Evolutionary conservation across 2,113 vertebrate genomes (phyloP), one percentile per base, ranked within the genome.

Genomic region (Rhea americana): DNA sequence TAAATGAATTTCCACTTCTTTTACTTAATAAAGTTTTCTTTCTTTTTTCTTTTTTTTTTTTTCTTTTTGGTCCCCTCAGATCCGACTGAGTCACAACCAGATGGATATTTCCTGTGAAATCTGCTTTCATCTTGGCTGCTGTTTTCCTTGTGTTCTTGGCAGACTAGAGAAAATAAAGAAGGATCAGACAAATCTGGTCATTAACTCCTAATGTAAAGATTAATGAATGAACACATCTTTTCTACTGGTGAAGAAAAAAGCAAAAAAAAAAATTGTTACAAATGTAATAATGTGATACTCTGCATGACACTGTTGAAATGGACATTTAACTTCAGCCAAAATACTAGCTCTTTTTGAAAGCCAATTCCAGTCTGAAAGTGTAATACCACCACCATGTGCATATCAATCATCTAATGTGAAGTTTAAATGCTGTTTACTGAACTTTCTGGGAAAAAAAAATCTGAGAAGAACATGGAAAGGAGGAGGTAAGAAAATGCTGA

Each of bases 11-110:
- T 89, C 79, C 73, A 75, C 6, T 67, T 90, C 68, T 87, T 95
- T 79, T 55, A 82, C 58, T 85, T 68, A 80, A 66, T 22, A 2
- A 63, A 67, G 4, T 9, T 7, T 4, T 43, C 25, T 70, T n/a
- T 22, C 21, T 9, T 11, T 9, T 75, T 59, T 35, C 47, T 86
- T 45, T 68, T 47, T 47, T 17, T 74, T 9, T 11, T 9, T 75
- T 59, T 35, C 47, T 86, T 45, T 68, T 47, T 47, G 8, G 39
- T 70, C 83, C 85, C 78, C 48, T 71, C 56, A 9, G 63, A 89
- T 76, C 20, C 82, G 90, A 30, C 58, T 91, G 90, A 95, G 86
- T 95, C 94, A 95, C 87, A 95, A 75, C 45, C 79, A 94, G 83
- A 78, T 17, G 87, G 85, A 12, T 81, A 93, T 35, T 66, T 89